Conservation (phyloP, 2,888 invertebrate genomes). For the Latrodectus hesperus region DNA sequence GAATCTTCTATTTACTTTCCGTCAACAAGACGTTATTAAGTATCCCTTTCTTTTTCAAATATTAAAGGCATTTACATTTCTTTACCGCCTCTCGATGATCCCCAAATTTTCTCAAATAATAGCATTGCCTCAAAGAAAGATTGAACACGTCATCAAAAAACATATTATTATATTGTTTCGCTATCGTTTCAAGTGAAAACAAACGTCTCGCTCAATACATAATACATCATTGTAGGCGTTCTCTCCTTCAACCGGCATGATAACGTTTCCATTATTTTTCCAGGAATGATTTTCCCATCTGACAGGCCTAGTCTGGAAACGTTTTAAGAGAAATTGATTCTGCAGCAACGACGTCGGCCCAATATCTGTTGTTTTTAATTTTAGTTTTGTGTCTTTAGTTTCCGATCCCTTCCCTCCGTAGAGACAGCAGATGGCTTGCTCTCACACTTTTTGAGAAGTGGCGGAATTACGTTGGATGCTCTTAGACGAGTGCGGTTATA, state of each 20-base stretch:
- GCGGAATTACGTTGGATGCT: slow-evolving; percentile 8
- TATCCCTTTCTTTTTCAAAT: slow-evolving; percentile 33
- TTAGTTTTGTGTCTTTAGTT: slow-evolving; percentile 44
- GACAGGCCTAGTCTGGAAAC: slow-evolving; percentile 53
- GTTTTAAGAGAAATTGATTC: slow-evolving; percentile 62
- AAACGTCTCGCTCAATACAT: slow-evolving; percentile 54
- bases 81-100: slow-evolving; percentile 17
- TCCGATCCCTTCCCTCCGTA: slow-evolving; percentile 27
- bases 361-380: slow-evolving; percentile 51
- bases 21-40: slow-evolving; percentile 7
- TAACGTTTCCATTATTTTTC: slow-evolving; percentile 63
- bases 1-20: neutral
- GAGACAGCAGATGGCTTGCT: slow-evolving; percentile 30
- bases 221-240: slow-evolving; percentile 55
- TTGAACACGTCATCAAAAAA: slow-evolving; percentile 52
- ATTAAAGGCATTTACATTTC: slow-evolving; percentile 43
- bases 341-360: slow-evolving; percentile 38
- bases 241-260: slow-evolving; percentile 29
- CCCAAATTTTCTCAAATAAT: slow-evolving; percentile 23
- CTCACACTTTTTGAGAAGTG: slow-evolving; percentile 44
- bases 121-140: slow-evolving; percentile 28
- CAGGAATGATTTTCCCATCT: slow-evolving; percentile 59
- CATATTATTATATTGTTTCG: slow-evolving; percentile 45
- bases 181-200: slow-evolving; percentile 56
- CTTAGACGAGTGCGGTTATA: slow-evolving; percentile 1